These are phyloP conservation scores for Anthoptus insignis DNA, from an alignment of 2,888 invertebrate species.

Conservation along the genomic window DNA sequence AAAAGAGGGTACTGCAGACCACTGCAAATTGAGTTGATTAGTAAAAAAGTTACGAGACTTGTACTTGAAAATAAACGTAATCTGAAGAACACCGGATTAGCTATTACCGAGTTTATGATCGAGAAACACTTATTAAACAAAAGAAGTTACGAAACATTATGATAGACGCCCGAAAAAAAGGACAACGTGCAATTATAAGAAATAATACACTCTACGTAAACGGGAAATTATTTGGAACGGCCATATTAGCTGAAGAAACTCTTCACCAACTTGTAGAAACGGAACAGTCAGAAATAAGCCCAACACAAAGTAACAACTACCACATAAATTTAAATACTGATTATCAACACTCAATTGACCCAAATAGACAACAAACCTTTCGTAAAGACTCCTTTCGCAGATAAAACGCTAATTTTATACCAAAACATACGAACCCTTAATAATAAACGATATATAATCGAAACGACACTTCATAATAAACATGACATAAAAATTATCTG, in stretches of 20 bases:
- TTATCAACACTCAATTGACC: too few relatives aligned
- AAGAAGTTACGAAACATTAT: background rate
- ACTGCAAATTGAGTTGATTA: background rate
- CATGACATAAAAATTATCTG: background rate
- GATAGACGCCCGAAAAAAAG: background rate
- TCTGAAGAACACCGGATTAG: background rate
- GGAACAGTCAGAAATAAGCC: too few relatives aligned
- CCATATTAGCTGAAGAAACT: too few relatives aligned
- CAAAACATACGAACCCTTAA: conserved; percentile 6
- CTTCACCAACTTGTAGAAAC: too few relatives aligned
- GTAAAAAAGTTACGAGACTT: background rate
- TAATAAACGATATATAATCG: background rate
- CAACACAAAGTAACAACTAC: background rate
- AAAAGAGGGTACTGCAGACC: background rate
- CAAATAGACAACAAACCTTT: background rate
- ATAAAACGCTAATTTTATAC: background rate
- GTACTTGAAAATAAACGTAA: background rate
- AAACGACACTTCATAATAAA: background rate
- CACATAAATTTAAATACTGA: too few relatives aligned
- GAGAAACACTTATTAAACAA: background rate
- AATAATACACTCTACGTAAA: background rate
- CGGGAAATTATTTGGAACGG: too few relatives aligned
- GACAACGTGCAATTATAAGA: background rate
- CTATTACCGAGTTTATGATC: background rate
- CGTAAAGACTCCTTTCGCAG: background rate